Base-by-base conservation (phyloP, 2,797 vertebrate genomes). In the Micromesistius poutassou region DNA sequence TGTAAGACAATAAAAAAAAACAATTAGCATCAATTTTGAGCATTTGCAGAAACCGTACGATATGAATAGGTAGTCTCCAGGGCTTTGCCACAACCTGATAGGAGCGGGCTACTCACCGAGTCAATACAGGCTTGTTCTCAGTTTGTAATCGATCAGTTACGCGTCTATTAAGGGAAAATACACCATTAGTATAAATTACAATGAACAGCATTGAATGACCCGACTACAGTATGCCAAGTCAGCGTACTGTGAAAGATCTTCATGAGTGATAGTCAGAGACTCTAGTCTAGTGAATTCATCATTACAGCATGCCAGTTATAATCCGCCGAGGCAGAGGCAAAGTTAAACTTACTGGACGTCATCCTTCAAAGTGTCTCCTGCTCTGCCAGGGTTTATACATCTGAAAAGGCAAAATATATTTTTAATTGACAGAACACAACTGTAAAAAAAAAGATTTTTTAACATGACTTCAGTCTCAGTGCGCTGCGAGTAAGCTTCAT, bases 401-500 rank as follows among this genome's bases (percentile, higher is more conserved):
- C 62, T 68, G 16, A 12, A 66, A 68, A 28, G 62, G n/a, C n/a
- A 68, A 68, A 28, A 68, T 30, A 68, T 28, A 10, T 28, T 9
- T 68, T 68, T 13, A 28, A 12, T 28, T 68, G 9, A 68, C 55
- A n/a, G 55, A 62, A 14, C 46, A 4, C 0, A 19, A 19, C 3
- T 14, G 46, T 55, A 55, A 5, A 38, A 38, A 46, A 55, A 55
- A n/a, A n/a, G n/a, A n/a, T n/a, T n/a, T n/a, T n/a, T n/a, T n/a
- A 55, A 7, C 25, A 70, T 10, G 66, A 5, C 12, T 55, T 1
- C 33, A 35, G 89, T 90, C 92, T 95, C 94, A 95, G 94, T 93
- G 93, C 94, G 94, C 94, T 93, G 93, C 94, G 93, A 93, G 94
- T 85, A 87, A 40, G 86, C 94, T 81, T 95, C 93, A 95, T 76